Evolutionary conservation across 2,113 vertebrate genomes (phyloP).

Genomic region (Pelvicachromis taeniatus): DNA sequence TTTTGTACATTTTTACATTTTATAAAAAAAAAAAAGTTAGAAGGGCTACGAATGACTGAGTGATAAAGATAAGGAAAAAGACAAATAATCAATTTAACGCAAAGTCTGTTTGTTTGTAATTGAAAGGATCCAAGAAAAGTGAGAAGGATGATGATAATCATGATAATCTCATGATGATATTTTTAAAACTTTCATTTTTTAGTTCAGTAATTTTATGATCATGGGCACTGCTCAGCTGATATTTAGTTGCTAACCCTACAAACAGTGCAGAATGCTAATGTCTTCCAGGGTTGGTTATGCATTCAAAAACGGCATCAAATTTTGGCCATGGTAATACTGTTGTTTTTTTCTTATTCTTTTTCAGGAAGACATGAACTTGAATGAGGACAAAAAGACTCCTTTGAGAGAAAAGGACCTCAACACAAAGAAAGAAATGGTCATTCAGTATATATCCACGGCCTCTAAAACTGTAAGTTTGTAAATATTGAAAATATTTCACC

Average conservation of each 20-base stretch:
- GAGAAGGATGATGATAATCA: too few species aligned
- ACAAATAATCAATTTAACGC: neutral
- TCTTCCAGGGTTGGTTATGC: neutral
- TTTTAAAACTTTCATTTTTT: neutral
- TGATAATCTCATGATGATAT: neutral
- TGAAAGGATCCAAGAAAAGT: too few species aligned
- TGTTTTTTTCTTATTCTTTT: neutral
- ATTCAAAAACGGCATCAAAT: neutral
- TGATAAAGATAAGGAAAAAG: neutral
- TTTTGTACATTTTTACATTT: neutral
- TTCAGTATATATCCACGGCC: conserved; percentile 90
- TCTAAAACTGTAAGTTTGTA: conserved; percentile 86
- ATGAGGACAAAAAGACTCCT: conserved; percentile 93
- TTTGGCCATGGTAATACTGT: neutral
- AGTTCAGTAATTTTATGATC: neutral
- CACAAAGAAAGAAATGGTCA: conserved; percentile 95
- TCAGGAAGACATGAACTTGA: conserved; percentile 99
- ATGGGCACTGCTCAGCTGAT: neutral
- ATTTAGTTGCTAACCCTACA: neutral
- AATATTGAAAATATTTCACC: neutral
- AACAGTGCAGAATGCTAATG: neutral
- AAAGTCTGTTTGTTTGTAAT: neutral
- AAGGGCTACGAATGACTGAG: neutral
- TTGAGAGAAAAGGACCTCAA: conserved; percentile 91
- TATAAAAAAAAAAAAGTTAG: too few species aligned